Evolutionary conservation across 2,797 vertebrate genomes (phyloP).

Genomic region (Coreius guichenoti): DNA sequence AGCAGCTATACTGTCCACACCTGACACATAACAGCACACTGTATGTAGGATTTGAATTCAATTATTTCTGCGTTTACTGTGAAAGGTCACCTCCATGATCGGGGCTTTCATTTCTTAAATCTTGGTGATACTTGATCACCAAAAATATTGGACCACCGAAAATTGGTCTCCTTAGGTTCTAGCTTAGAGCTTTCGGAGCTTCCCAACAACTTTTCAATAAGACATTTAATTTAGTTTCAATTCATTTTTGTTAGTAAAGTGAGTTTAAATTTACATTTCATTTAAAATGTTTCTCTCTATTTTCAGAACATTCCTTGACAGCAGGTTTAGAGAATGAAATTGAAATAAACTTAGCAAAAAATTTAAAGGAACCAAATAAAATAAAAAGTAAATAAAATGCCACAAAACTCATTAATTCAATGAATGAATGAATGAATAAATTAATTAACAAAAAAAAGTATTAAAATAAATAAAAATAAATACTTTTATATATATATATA

Average conservation of each 20-base stretch:
- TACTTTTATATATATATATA: too few species aligned
- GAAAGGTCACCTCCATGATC: not conserved
- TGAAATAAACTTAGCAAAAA: not conserved
- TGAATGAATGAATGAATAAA: not conserved
- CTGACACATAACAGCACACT: not conserved
- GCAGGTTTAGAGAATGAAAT: not conserved
- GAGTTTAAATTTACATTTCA: not conserved
- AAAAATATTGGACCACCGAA: too few species aligned
- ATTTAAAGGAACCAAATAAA: not conserved
- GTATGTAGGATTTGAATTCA: not conserved
- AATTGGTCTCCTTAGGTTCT: not conserved
- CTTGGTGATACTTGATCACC: not conserved
- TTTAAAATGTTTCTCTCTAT: too few species aligned
- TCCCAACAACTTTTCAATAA: not conserved
- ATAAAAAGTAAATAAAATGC: not conserved
- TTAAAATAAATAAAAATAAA: not conserved
- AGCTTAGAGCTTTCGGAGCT: not conserved
- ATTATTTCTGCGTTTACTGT: not conserved
- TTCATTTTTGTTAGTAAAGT: not conserved
- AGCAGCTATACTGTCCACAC: slow-evolving; percentile 4
- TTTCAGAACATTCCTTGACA: not conserved
- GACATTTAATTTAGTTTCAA: not conserved
- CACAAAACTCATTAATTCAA: not conserved
- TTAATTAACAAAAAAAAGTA: not conserved
- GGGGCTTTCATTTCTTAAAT: not conserved